phyloP scores from a whole-genome alignment of 1,140 invertebrate species.

The Magallana angulata region DNA sequence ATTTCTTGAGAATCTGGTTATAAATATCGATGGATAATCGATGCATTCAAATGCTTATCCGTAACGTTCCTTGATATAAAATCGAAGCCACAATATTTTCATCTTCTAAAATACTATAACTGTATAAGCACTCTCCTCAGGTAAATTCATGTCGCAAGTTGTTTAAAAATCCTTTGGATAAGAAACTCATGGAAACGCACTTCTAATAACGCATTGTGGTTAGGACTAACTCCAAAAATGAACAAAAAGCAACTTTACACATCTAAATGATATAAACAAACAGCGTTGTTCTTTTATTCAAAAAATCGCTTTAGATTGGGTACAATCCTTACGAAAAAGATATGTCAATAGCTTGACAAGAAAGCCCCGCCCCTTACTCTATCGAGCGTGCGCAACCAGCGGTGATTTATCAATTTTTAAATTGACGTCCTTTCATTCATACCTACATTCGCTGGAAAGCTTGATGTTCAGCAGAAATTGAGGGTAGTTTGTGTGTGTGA shows the following conservation, averaged over 20 bases:
- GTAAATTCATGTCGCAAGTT: conserved; percentile 31
- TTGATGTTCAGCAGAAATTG: conserved; percentile 33
- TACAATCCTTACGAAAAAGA: conserved; percentile 23
- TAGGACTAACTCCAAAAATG: background rate
- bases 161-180: background rate
- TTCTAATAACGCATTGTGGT: background rate
- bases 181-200: background rate
- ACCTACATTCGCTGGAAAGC: conserved; percentile 9
- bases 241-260: conserved; percentile 39
- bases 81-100: conserved; percentile 31
- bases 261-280: conserved; percentile 35
- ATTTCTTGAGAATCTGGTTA: background rate
- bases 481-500: conserved; percentile 37
- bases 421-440: conserved; percentile 39
- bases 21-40: too few relatives aligned
- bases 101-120: conserved; percentile 10
- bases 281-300: conserved; percentile 33
- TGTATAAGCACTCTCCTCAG: background rate
- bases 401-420: conserved; percentile 43
- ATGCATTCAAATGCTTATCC: conserved; percentile 5
- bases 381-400: conserved; percentile 38
- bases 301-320: conserved; percentile 40
- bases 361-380: conserved; percentile 28
- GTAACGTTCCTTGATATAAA: conserved; percentile 16
- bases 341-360: conserved; percentile 29